Percentiles rank a stretch among this genome's conserved stretches.
These are phyloP conservation scores for Hemistola chrysoprasaria DNA, from an alignment of 2,888 invertebrate species.

Conservation along the genomic window DNA sequence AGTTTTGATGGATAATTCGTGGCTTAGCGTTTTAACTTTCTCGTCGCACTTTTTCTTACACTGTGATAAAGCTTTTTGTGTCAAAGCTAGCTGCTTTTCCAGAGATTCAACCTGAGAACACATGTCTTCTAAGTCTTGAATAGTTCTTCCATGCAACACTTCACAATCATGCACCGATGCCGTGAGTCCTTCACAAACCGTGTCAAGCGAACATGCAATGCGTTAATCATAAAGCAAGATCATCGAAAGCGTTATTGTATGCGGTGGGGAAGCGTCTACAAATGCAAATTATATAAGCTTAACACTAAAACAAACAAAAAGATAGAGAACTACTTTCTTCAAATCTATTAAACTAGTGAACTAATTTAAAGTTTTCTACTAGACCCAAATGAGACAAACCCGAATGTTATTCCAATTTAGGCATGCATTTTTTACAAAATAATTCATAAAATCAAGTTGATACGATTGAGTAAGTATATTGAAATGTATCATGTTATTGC, in stretches of 20 bases:
- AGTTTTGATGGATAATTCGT: constrained; percentile 81
- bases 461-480: no score
- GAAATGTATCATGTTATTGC: no score
- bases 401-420: no score
- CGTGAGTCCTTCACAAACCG: constrained; percentile 41
- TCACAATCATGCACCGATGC: constrained; percentile 54
- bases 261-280: constrained; percentile 41
- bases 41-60: constrained; percentile 80
- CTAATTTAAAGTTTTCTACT: not conserved
- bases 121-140: constrained; percentile 66
- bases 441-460: no score
- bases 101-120: constrained; percentile 82
- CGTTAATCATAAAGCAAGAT: constrained; percentile 38
- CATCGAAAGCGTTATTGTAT: constrained; percentile 46
- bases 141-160: constrained; percentile 60
- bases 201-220: constrained; percentile 47
- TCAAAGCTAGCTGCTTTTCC: constrained; percentile 79
- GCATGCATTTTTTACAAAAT: no score
- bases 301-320: constrained; percentile 14
- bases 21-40: constrained; percentile 79
- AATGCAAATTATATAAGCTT: constrained; percentile 33
- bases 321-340: not conserved
- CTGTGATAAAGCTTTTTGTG: constrained; percentile 79
- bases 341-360: no score
- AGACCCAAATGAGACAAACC: not conserved